Base-by-base conservation (phyloP, 2,113 vertebrate genomes). In the Parus major region DNA sequence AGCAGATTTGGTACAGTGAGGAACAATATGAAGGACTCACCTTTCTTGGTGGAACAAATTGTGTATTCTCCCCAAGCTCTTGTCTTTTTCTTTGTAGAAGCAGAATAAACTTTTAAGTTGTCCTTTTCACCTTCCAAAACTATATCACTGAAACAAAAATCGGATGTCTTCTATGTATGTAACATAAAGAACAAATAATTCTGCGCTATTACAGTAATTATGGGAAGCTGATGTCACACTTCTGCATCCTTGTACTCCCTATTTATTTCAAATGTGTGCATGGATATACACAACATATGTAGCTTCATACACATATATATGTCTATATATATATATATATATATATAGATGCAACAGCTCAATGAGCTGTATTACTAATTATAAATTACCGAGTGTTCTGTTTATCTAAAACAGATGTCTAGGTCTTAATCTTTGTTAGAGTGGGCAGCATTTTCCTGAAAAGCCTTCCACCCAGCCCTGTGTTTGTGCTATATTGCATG, bases 401-500 rank as follows among this genome's bases (percentile, higher is more conserved):
- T 36, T 81, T 55, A 39, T 55, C 52, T 88, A 50, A 78, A 81
- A 55, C 15, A 36, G 60, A 15, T 41, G 25, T 21, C 25, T 39
- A 29, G 15, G 33, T 85, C 24, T 78, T 90, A 27, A n/a, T 60
- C 21, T 72, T 53, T 55, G 21, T 49, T 47, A 9, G 25, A 35
- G 15, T 31, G 39, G 50, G 29, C 64, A 83, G 36, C 35, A 13
- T 73, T 72, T 92, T 85, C 53, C 36, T 79, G 80, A 7, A 55
- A 82, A 52, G 5, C 28, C 33, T 89, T 53, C 41, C 12, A 5
- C 81, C 29, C 10, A 1, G 25, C 36, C 35, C 46, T 46, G 15
- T 9, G 21, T 66, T 72, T 0, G 21, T 49, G 14, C 18, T 39
- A 0, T 18, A 1, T 57, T 65, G 55, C 46, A 22, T 1, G 1